Conservation (phyloP, 2,113 vertebrate genomes). For the Empidonax traillii region DNA sequence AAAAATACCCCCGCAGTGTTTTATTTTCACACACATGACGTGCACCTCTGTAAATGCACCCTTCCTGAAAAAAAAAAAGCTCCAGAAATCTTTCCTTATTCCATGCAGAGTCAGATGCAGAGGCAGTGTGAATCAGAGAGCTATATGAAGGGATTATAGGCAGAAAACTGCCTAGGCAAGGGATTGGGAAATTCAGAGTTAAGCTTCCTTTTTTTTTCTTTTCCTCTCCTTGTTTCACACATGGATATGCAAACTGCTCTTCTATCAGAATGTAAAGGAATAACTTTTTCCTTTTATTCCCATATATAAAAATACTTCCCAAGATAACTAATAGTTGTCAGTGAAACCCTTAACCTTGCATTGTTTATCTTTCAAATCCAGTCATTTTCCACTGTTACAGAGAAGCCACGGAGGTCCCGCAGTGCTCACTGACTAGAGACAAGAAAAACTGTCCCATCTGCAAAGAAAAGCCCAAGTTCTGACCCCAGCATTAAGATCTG, state of each 20-base stretch:
- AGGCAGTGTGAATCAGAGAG: constrained; percentile 41
- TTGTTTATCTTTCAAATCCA: background rate
- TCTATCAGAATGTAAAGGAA: background rate
- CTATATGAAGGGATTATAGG: background rate
- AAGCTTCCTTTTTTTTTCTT: background rate
- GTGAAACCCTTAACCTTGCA: background rate
- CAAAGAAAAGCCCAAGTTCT: background rate
- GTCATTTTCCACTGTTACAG: background rate
- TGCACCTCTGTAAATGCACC: constrained; percentile 10
- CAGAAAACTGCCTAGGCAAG: background rate
- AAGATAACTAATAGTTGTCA: background rate
- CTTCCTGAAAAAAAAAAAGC: background rate
- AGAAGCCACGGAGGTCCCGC: background rate
- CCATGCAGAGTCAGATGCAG: background rate
- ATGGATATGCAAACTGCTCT: background rate
- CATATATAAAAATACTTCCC: background rate
- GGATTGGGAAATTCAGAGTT: background rate
- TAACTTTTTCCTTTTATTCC: background rate
- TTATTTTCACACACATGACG: background rate
- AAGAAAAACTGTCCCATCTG: background rate
- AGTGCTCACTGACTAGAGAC: background rate
- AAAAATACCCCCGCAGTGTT: background rate
- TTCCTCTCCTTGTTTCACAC: background rate
- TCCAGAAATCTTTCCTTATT: background rate
- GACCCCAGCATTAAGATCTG: background rate